Conservation (phyloP, 2,888 invertebrate species). For the Metacarcinus magister region DNA sequence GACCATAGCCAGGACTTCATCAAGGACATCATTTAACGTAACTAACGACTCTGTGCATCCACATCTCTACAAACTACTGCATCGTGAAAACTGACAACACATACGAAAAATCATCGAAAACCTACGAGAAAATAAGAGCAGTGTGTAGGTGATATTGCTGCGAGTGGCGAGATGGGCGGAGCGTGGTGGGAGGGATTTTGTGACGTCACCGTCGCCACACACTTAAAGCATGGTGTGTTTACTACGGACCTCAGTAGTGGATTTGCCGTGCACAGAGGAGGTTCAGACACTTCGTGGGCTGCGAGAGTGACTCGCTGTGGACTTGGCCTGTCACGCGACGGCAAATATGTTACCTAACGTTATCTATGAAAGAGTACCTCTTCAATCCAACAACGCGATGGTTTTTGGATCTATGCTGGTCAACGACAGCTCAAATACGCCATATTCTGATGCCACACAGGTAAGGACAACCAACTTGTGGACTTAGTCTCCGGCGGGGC, state of each 20-base stretch:
- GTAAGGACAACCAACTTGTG: slow-evolving; percentile 75
- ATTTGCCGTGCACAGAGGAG: slow-evolving; percentile 74
- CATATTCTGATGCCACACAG: slow-evolving; percentile 83
- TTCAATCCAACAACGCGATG: slow-evolving; percentile 56
- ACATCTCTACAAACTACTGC: background rate
- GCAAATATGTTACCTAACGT: slow-evolving; percentile 76
- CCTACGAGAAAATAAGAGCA: slow-evolving; percentile 70
- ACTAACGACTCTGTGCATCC: background rate
- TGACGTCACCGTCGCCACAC: slow-evolving; percentile 77
- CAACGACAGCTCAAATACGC: slow-evolving; percentile 81
- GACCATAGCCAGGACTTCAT: background rate
- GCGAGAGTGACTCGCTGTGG: slow-evolving; percentile 68
- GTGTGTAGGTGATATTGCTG: slow-evolving; percentile 7
- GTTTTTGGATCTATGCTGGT: slow-evolving; percentile 81
- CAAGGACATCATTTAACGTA: background rate
- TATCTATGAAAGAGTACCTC: slow-evolving; percentile 73
- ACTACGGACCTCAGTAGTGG: slow-evolving; percentile 72
- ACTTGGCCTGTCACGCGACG: slow-evolving; percentile 71
- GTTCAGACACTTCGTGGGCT: slow-evolving; percentile 60
- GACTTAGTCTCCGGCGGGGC: slow-evolving; percentile 70
- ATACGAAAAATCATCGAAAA: slow-evolving; percentile 67
- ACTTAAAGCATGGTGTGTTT: slow-evolving; percentile 76
- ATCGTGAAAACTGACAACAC: background rate
- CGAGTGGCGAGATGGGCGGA: background rate
- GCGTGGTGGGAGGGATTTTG: slow-evolving; percentile 16